These are phyloP conservation scores for Pseudoatta argentina DNA, from an alignment of 1,140 invertebrate genomes.

Conservation along the genomic window DNA sequence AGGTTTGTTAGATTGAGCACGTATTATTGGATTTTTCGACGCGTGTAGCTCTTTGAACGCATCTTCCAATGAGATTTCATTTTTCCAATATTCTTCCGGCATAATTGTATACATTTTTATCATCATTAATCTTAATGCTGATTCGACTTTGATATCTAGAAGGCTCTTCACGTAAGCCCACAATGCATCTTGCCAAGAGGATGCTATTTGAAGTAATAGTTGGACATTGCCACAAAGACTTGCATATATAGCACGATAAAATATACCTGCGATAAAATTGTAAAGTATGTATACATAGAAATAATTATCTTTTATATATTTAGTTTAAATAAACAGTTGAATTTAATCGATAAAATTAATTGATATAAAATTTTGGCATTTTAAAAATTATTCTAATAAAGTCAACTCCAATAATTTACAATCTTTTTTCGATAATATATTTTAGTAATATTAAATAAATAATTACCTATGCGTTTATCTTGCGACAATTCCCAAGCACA, in stretches of 20 bases:
- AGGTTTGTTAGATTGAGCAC: conserved; percentile 87
- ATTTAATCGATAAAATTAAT: not conserved
- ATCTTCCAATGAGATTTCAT: conserved; percentile 90
- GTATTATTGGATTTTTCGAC: conserved; percentile 86
- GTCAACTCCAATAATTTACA: not conserved
- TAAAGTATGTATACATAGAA: not conserved
- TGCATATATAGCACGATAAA: conserved; percentile 91
- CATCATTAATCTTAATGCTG: conserved; percentile 88
- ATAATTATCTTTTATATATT: not conserved
- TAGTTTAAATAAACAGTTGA: not conserved
- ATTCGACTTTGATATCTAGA: conserved; percentile 94
- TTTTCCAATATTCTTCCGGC: conserved; percentile 93
- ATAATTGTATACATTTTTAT: conserved; percentile 87
- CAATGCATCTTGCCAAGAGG: conserved; percentile 95
- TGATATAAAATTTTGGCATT: not conserved
- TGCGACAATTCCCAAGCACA: conserved; percentile 92
- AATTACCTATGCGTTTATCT: conserved; percentile 85
- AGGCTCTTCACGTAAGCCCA: conserved; percentile 95
- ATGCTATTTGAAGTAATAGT: conserved; percentile 91
- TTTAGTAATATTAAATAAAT: conserved; percentile 26
- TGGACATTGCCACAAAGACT: conserved; percentile 94
- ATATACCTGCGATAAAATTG: conserved; percentile 84
- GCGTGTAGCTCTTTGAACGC: conserved; percentile 90
- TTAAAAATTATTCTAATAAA: not conserved
- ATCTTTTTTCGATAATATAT: not conserved